A percentile compares a stretch with the other conserved stretches of the same genome.
Conservation (phyloP, 2,113 vertebrate species). For the Corapipo altera region DNA sequence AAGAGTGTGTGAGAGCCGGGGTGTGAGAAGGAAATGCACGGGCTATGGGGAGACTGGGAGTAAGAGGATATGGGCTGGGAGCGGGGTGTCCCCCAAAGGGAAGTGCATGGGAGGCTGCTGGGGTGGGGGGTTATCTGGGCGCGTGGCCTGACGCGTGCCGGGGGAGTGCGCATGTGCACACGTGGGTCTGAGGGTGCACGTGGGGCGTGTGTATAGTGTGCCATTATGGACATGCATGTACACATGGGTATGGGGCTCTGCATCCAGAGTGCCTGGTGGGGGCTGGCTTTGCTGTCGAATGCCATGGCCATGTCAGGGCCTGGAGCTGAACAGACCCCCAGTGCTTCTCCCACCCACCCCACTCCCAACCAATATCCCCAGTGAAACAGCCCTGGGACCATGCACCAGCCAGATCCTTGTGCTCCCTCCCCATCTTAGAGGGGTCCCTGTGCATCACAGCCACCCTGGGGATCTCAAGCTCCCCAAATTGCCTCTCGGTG, state of each 20-base stretch:
- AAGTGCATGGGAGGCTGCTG: background rate
- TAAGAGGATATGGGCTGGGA: background rate
- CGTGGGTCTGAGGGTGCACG: accelerated
- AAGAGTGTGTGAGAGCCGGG: background rate
- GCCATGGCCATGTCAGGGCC: background rate
- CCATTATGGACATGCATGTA: accelerated
- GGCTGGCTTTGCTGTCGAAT: background rate
- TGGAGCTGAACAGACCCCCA: background rate
- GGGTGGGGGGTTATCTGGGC: background rate
- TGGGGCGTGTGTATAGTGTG: accelerated
- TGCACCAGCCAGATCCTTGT: accelerated
- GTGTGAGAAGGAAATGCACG: background rate
- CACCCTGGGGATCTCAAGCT: accelerated
- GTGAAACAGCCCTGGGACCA: background rate
- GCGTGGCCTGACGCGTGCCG: accelerated
- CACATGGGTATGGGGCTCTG: background rate
- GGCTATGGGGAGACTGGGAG: background rate
- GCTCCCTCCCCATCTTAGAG: background rate
- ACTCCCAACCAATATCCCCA: too few relatives aligned
- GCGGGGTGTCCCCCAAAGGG: background rate
- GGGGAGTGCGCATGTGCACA: accelerated
- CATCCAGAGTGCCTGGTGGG: background rate
- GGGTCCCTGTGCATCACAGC: background rate
- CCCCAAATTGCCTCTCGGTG: accelerated
- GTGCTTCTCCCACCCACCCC: background rate